A percentile compares a stretch with the other conserved stretches of the same genome.
Evolutionary conservation across 2,888 invertebrate species (phyloP).

Genomic region (Schizaphis graminum): DNA sequence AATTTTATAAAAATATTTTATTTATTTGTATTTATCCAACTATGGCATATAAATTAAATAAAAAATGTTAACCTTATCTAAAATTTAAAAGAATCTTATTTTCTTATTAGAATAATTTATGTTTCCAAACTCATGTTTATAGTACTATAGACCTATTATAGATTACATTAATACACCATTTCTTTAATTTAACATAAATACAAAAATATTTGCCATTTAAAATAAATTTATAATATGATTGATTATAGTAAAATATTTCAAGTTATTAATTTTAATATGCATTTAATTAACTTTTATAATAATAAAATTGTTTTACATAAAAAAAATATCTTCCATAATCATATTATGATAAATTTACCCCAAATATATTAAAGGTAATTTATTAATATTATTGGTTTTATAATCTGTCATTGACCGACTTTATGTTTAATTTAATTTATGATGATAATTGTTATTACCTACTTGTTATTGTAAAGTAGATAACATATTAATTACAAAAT

Average conservation of each 20-base stretch:
- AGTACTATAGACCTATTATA: neutral
- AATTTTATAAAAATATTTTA: neutral
- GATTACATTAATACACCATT: neutral
- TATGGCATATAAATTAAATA: neutral
- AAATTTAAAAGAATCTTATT: neutral
- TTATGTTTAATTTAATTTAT: neutral
- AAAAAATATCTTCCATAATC: neutral
- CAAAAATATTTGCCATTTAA: neutral
- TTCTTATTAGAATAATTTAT: neutral
- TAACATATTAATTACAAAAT: neutral
- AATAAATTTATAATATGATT: neutral
- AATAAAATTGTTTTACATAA: neutral
- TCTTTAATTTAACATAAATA: neutral
- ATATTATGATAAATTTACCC: neutral
- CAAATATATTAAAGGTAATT: neutral
- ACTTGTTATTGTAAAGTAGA: neutral
- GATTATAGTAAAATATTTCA: neutral
- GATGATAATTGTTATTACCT: neutral
- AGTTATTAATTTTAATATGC: neutral
- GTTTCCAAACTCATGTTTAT: neutral
- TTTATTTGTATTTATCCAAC: neutral
- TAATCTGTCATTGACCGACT: too few relatives aligned
- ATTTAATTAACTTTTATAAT: neutral
- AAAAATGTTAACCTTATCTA: neutral
- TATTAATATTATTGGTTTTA: neutral